Conservation (phyloP, 2,113 vertebrate genomes). For the Trichechus manatus region DNA sequence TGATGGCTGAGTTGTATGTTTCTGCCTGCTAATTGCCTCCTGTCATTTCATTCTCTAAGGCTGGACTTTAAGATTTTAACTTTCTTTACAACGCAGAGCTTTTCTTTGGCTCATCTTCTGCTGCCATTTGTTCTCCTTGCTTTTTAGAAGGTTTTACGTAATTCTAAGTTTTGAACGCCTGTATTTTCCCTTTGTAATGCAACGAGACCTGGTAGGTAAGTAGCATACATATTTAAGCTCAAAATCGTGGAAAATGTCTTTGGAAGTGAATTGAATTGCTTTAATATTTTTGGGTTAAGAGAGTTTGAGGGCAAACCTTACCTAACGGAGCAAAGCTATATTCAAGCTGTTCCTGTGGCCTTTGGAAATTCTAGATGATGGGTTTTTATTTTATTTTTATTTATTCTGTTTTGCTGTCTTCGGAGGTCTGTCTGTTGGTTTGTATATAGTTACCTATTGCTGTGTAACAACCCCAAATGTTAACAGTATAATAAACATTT, state of each 20-base stretch:
- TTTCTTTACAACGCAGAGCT: not conserved
- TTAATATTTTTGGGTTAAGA: not conserved
- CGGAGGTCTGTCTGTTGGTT: not conserved
- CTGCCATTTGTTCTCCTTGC: not conserved
- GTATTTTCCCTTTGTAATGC: not conserved
- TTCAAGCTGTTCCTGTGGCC: not conserved
- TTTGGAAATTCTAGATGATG: not conserved
- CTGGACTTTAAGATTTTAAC: not conserved
- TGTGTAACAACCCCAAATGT: not conserved
- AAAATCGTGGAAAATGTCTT: not conserved
- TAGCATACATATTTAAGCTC: not conserved
- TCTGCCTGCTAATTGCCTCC: not conserved
- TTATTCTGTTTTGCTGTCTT: not conserved
- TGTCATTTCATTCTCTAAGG: not conserved
- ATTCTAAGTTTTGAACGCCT: not conserved
- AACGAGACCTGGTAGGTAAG: not conserved
- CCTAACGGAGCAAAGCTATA: accelerated
- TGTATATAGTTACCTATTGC: not conserved
- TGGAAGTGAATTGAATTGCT: not conserved
- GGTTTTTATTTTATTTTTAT: not conserved
- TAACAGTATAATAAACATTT: not conserved
- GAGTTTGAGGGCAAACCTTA: not conserved
- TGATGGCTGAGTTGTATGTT: not conserved
- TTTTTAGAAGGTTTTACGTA: not conserved
- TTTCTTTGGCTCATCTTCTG: not conserved